These are phyloP conservation scores for Thalassaphorura encarpata DNA, from an alignment of 1,140 invertebrate species.

Conservation along the genomic window DNA sequence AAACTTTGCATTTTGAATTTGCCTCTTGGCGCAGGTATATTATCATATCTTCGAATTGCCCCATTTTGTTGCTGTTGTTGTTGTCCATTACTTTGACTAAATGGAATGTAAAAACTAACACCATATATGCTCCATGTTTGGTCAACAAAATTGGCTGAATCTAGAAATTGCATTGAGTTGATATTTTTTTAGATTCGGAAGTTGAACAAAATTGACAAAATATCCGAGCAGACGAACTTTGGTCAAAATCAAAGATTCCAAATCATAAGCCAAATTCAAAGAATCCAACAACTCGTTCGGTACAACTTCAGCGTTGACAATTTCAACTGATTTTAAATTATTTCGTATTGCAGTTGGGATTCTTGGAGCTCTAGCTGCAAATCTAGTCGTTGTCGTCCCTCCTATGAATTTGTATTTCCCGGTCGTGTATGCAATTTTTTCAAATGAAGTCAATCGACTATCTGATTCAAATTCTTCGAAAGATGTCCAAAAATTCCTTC, in stretches of 20 bases:
- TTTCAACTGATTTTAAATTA: neutral
- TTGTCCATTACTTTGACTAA: too few relatives aligned
- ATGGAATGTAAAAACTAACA: too few relatives aligned
- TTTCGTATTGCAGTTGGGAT: neutral
- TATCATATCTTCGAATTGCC: too few relatives aligned
- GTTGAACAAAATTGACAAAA: too few relatives aligned
- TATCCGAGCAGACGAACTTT: neutral
- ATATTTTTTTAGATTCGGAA: too few relatives aligned
- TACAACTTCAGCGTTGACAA: neutral
- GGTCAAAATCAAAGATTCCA: neutral
- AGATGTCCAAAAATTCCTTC: conserved; percentile 4
- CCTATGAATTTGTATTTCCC: conserved; percentile 1
- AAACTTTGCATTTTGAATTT: too few relatives aligned
- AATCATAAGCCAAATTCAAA: neutral
- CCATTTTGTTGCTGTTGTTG: too few relatives aligned
- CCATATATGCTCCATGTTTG: too few relatives aligned
- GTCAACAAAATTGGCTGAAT: too few relatives aligned
- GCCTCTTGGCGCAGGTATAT: too few relatives aligned
- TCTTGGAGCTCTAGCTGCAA: neutral
- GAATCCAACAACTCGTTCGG: neutral
- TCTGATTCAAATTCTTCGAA: neutral
- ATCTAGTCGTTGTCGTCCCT: neutral
- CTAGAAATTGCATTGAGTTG: too few relatives aligned
- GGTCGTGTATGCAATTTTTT: neutral
- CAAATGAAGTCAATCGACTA: neutral